phyloP scores from a whole-genome alignment of 64 coral and sea anemone species.

The Pocillopora damicornis region DNA sequence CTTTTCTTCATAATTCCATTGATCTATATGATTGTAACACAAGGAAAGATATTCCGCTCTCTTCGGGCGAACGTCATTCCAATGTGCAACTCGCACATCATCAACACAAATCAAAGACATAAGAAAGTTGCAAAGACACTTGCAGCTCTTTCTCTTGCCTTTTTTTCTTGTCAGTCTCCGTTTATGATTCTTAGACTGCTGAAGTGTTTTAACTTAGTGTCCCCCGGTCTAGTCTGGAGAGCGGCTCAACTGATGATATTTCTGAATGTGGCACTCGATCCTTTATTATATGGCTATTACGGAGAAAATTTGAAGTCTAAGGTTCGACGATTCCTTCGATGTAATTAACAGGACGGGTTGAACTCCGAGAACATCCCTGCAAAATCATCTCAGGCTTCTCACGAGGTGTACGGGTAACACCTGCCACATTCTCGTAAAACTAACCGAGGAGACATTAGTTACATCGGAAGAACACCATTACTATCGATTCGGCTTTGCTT shows the following conservation, averaged over 20 bases:
- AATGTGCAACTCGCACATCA: background rate
- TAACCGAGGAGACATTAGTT: too few species aligned
- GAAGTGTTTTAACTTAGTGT: background rate
- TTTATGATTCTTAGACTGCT: background rate
- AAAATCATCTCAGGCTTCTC: too few species aligned
- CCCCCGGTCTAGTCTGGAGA: background rate
- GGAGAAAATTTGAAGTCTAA: background rate
- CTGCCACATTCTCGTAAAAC: too few species aligned
- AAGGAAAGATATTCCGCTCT: background rate
- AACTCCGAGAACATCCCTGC: too few species aligned
- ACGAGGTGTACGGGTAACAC: too few species aligned
- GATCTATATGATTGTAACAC: background rate
- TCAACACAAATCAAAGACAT: background rate
- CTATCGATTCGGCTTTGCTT: too few species aligned
- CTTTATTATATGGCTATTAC: background rate
- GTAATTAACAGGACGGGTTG: too few species aligned
- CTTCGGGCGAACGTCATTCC: background rate
- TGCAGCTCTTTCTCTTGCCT: background rate
- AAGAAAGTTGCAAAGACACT: constrained; percentile 10
- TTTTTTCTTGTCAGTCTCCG: background rate
- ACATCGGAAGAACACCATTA: too few species aligned
- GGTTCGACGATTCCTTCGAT: background rate
- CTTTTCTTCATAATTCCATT: background rate
- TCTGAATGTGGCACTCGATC: background rate
- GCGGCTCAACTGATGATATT: background rate